Base-by-base conservation (phyloP, 2,797 vertebrate species). In the Paramormyrops hopkinsi region DNA sequence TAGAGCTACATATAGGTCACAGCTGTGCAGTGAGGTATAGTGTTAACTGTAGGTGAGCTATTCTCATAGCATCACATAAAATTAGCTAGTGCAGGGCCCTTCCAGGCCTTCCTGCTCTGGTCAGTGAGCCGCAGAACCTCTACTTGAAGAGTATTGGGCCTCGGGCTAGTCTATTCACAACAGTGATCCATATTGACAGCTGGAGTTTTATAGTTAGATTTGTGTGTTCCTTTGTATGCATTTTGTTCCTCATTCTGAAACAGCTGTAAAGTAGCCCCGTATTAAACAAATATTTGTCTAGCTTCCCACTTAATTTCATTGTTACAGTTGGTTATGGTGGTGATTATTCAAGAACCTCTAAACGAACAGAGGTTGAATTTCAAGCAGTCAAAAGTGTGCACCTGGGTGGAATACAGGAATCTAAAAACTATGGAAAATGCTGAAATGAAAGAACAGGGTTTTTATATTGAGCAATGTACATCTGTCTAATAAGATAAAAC, bases 31-130 rank as follows among this genome's bases (percentile, higher is more conserved):
- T 86, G 22, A 86, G 83, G 25, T 51, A 53, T 53, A 53, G 83
- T 51, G n/a, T 86, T 14, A 86, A 53, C 83, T 51, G 48, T 25
- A 86, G 83, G 83, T 86, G 48, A 86, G 50, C 83, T 53, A 86
- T 86, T 86, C 48, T 51, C 22, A 25, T 44, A 86, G 17, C 22
- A 11, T 53, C 51, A 29, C 8, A 25, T 51, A 53, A 17, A 17
- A 53, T 53, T 86, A 50, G 44, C 48, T 5, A 51, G 82, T 48
- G 82, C 25, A 29, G 5, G 22, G 12, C 50, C 22, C 22, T 86
- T 11, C 11, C 12, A 29, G 4, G 11, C 25, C 50, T 51, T 51
- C 50, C 19, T 86, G 3, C 22, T 17, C 50, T 51, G 12, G 51
- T 53, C 46, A 51, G 46, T 12, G 25, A 86, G 4, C 22, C 14